Evolutionary conservation across 2,888 invertebrate species (phyloP), one percentile per base, ranked within the genome.

Genomic region (Lycia hirtaria): DNA sequence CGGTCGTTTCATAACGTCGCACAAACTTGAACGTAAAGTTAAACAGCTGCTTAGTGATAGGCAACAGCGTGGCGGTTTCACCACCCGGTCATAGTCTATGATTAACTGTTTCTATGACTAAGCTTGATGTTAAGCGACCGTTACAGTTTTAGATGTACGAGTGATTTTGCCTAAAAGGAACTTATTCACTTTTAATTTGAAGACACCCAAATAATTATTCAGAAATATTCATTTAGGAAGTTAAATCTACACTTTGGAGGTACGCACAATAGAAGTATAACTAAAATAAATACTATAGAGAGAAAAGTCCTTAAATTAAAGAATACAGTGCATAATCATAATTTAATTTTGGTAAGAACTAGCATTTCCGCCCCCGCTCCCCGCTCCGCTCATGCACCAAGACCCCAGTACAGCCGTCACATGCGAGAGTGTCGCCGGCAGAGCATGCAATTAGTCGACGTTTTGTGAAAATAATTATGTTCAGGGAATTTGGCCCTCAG

Each of bases 381-480:
- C 43, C 71, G 75, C 75, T 73, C 28, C 40, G 58, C 56, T 49
- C 47, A 51, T 56, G 14, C 53, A 69, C 66, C 63, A 60, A 66
- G 62, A 33, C 7, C 9, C 24, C 52, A 47, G 45, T 45, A 59
- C 56, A 66, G 69, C 75, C 76, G 80, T 83, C 85, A 85, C 82
- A 81, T 78, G 76, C 78, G 72, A 71, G 75, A 83, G 78, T 85
- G 85, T 87, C 85, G 82, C 76, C 78, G 74, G 78, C 87, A 87
- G 85, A 78, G 81, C 80, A 80, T 83, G 88, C 88, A 88, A 88
- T 88, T 88, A 88, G 84, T 79, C 81, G 70, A 78, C 81, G 83
- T 88, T 88, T 85, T 87, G 87, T 83, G 78, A 83, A 85, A 85
- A 87, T 87, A 88, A 87, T 88, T 87, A 86, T 81, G 78, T 72